Conservation (phyloP, 2,113 vertebrate species). For the Amia ocellicauda region DNA sequence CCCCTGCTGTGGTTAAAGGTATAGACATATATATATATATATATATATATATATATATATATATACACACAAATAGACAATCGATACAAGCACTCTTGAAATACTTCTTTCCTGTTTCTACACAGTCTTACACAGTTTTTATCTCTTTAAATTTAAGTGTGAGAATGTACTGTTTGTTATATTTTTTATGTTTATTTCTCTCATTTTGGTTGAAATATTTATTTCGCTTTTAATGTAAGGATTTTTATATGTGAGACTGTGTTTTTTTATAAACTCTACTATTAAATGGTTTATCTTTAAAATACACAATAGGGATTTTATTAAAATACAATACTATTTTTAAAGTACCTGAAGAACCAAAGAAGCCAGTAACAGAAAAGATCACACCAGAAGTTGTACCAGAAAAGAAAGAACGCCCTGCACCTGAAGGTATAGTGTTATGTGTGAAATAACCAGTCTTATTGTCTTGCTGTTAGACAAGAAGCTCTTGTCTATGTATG, state of each 20-base stretch:
- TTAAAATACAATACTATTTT: constrained; percentile 39
- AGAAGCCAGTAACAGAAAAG: constrained; percentile 52
- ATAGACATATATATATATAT: no score
- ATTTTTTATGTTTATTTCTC: neutral
- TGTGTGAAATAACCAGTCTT: constrained; percentile 9
- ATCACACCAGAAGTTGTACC: constrained; percentile 38
- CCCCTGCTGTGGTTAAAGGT: constrained; percentile 42
- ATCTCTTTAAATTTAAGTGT: constrained; percentile 2
- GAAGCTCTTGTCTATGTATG: neutral
- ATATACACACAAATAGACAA: no score
- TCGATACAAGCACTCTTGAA: neutral
- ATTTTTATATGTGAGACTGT: neutral
- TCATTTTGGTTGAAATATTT: neutral
- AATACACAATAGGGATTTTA: constrained; percentile 7
- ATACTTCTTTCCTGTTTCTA: no score
- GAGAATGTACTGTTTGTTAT: neutral
- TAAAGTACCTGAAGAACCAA: constrained; percentile 58
- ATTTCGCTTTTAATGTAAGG: neutral
- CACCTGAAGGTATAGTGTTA: constrained; percentile 68
- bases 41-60: no score
- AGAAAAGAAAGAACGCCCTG: constrained; percentile 57
- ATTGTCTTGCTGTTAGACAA: neutral
- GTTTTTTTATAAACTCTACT: neutral
- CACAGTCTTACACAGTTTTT: no score
- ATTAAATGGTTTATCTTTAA: no score